Evolutionary conservation across 2,797 vertebrate species (phyloP), one percentile per base, ranked within the genome.

Genomic region (Chelon labrosus): DNA sequence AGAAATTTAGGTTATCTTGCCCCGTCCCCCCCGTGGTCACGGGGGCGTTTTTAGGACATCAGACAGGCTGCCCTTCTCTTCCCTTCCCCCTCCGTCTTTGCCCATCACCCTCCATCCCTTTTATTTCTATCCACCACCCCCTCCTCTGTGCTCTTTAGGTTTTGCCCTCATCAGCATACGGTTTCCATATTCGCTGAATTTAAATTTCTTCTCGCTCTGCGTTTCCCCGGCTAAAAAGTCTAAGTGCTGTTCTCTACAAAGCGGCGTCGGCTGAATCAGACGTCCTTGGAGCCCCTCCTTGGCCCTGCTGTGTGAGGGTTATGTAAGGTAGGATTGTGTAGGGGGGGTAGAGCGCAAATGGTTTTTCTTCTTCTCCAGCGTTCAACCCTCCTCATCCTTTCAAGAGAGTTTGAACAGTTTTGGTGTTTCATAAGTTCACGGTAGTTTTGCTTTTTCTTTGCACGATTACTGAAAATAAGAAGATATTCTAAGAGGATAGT

Each of bases 41-140:
- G 4, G 49, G 67, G 60, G 46, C 63, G 59, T 57, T 85, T 75
- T 84, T 75, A 87, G 82, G 75, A 82, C 80, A 89, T 76, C 74
- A 84, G 61, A 76, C 77, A 80, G 75, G 38, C 69, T 39, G 53
- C 35, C 62, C 49, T 82, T n/a, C 74, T 65, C 38, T 65, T 51
- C 83, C 74, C 66, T 53, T 70, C 68, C 84, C 81, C 67, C 37
- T 42, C 44, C 53, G 41, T 71, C 64, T 77, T 70, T 82, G 63
- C 44, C 57, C 1, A 7, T 82, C 27, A 64, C 73, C 27, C 37
- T 60, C 55, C 62, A 70, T 54, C 42, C 41, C 9, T n/a, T 53
- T 65, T 74, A 37, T 53, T 71, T 73, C 22, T 3, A 22, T 22
- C 22, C 22, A 2, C 39, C 42, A 27, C 7, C 37, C 47, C 19